phyloP scores from a whole-genome alignment of 2,113 vertebrate genomes.

The Pionites leucogaster region DNA sequence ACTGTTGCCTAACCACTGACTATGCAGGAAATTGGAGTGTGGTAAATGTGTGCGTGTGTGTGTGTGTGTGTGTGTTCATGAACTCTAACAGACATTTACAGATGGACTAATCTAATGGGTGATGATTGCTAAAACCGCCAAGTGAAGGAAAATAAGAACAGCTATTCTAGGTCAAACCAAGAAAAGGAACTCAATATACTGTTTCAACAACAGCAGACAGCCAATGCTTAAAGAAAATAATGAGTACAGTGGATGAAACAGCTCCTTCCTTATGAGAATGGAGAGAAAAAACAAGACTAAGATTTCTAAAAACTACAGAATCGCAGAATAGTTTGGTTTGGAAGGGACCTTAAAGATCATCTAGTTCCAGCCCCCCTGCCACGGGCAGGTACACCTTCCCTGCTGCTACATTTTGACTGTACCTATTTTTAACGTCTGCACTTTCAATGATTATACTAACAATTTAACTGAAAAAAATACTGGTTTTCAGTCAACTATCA shows the following conservation, averaged over 20 bases:
- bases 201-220: background rate
- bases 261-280: background rate
- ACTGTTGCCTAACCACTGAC: background rate
- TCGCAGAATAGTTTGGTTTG: background rate
- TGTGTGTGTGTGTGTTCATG: background rate
- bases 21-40: accelerated
- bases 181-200: background rate
- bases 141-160: background rate
- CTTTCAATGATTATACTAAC: background rate
- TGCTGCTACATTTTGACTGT: background rate
- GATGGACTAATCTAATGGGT: background rate
- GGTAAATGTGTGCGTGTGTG: too few relatives aligned
- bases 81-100: background rate
- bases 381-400: background rate
- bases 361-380: background rate
- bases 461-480: background rate
- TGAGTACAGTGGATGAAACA: background rate
- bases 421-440: background rate
- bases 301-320: background rate
- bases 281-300: background rate
- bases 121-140: background rate
- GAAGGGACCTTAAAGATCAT: background rate
- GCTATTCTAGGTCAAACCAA: background rate
- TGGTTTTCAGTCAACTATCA: background rate
- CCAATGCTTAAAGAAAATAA: background rate